Evolutionary conservation across 2,888 invertebrate species (phyloP), one percentile per base, ranked within the genome.

Genomic region (Epinotia nisella): DNA sequence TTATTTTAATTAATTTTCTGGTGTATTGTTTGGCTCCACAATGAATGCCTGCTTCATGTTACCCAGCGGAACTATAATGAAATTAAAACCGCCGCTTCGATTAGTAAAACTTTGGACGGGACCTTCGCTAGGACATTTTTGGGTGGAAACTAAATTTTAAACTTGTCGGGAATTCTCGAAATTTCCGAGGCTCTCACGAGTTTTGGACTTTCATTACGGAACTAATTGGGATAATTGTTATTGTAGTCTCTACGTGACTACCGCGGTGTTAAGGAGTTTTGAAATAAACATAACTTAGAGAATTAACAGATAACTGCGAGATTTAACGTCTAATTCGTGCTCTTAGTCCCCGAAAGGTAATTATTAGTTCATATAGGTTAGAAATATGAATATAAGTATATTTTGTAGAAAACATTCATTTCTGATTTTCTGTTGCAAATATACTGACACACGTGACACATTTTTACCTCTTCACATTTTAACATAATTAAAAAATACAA

Each of bases 61-160:
- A 24, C 72, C 67, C 72, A 56, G 13, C 55, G 61, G 72, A 72
- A 61, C 72, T 72, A 56, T 61, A 72, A 72, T 61, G 55, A 72
- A 72, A 72, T 72, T 72, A 72, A 67, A 67, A 67, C 71, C 55
- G 60, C 60, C 15, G 69, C 60, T 65, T 72, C 72, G 72, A 72
- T 72, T 67, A 61, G 61, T 71, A 17, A 55, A 72, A 72, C 55
- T 72, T 62, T 51, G 61, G 56, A 61, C 55, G 39, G 17, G 49
- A 24, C 51, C 53, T 56, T 62, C 62, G 49, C 41, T 56, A 49
- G 61, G 72, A 56, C 67, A 56, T 72, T 72, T 72, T 67, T 67
- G 72, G 67, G 72, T 56, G 19, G 72, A 29, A 67, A 55, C 53
- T 59, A 59, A 67, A 67, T 67, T 67, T 72, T 72, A 10, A 59